Evolutionary conservation across 2,888 invertebrate species (phyloP).

Genomic region (Venusia cambrica): DNA sequence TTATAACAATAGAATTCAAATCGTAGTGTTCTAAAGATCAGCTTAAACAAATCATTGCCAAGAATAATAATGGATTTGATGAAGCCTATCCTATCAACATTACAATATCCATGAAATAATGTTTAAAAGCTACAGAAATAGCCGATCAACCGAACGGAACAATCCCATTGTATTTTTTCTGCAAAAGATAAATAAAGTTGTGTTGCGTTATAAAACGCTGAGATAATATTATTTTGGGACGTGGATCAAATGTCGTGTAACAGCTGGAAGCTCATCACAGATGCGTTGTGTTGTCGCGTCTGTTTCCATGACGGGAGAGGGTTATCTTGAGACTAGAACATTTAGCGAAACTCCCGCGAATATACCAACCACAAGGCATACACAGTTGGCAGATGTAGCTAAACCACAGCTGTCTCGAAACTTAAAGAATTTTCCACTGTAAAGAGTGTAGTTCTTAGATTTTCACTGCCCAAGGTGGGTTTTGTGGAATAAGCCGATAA

Average conservation of each 20-base stretch:
- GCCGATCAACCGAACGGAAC: constrained; percentile 15
- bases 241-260: constrained; percentile 20
- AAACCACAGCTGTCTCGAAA: too few species aligned
- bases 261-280: constrained; percentile 15
- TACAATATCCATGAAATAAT: background rate
- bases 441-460: too few species aligned
- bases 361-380: too few species aligned
- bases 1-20: constrained; percentile 13
- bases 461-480: too few species aligned
- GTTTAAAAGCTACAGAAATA: constrained; percentile 17
- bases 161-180: constrained; percentile 28
- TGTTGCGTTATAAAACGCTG: constrained; percentile 22
- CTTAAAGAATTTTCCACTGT: too few species aligned
- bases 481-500: too few species aligned
- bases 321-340: too few species aligned
- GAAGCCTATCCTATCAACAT: background rate
- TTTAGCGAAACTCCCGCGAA: too few species aligned
- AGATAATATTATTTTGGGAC: constrained; percentile 23
- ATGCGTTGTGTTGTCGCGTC: constrained; percentile 4
- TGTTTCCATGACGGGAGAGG: too few species aligned
- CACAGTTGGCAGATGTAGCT: too few species aligned
- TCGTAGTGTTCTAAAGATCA: constrained; percentile 12
- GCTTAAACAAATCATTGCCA: constrained; percentile 22
- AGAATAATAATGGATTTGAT: constrained; percentile 20
- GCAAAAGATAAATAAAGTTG: constrained; percentile 22